Evolutionary conservation across 53 echinoderm and acorn worm genomes (phyloP).

Genomic region (Holothuria scabra): DNA sequence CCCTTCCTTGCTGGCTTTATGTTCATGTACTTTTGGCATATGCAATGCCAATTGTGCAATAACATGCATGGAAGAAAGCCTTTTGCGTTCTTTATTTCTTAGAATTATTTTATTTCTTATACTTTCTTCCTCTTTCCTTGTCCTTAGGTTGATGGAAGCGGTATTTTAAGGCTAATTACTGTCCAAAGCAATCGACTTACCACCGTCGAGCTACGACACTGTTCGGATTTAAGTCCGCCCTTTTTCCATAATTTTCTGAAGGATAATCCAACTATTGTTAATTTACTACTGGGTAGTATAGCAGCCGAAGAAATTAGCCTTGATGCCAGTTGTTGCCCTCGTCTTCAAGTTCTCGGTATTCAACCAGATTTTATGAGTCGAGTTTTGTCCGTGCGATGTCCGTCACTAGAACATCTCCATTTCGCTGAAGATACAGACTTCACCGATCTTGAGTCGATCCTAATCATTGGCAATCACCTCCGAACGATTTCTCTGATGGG

Average conservation of each 20-base stretch:
- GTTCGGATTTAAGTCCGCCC: conserved; percentile 67
- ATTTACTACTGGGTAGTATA: conserved; percentile 72
- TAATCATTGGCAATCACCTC: conserved; percentile 78
- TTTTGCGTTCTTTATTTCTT: too few species aligned
- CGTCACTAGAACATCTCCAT: conserved; percentile 71
- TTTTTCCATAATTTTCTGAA: conserved; percentile 71
- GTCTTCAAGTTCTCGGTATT: conserved; percentile 70
- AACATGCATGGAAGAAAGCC: too few species aligned
- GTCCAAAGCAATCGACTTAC: conserved; percentile 75
- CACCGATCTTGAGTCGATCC: conserved; percentile 61
- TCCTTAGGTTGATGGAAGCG: conserved; percentile 81
- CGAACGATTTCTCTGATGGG: conserved; percentile 67
- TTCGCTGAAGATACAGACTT: conserved; percentile 69
- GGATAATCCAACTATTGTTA: conserved; percentile 75
- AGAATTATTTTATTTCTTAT: too few species aligned
- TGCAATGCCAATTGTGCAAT: too few species aligned
- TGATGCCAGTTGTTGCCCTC: conserved; percentile 72
- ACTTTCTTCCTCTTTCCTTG: not conserved
- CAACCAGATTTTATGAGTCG: conserved; percentile 79
- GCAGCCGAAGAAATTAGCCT: conserved; percentile 70
- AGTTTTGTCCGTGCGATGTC: conserved; percentile 73
- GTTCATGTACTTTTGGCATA: too few species aligned
- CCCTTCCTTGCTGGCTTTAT: too few species aligned
- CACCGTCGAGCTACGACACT: conserved; percentile 80
- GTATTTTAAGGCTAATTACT: conserved; percentile 71